Evolutionary conservation across 2,797 vertebrate genomes (phyloP), one percentile per base, ranked within the genome.

Genomic region (Lepilemur ruficaudatus): DNA sequence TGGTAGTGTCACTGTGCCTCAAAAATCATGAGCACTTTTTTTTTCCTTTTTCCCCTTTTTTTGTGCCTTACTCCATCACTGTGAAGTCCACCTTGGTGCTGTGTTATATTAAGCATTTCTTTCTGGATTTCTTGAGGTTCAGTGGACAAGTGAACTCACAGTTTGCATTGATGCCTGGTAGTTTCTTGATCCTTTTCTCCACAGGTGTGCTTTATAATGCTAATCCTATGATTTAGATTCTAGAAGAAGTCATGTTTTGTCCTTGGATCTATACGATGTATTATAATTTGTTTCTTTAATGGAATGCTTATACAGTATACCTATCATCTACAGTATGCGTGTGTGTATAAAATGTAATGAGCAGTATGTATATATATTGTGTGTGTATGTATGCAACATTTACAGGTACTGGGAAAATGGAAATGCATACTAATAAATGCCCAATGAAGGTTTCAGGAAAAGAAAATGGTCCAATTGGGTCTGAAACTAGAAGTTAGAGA

Each of bases 401-500:
- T 52, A n/a, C 12, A 55, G 30, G 30, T 72, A 83, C 14, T 50
- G 4, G 65, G 35, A 43, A 94, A 91, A 84, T 35, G 28, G 82
- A 88, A 88, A 11, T 69, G 23, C 28, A 38, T 70, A 50, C 22
- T 57, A 91, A 50, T 80, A 88, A 90, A 13, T 83, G 25, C 72
- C 48, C 23, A 79, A 17, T 93, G 67, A 89, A 43, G 12, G 11
- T 89, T 93, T 95, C 50, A 43, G 63, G 46, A 91, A 93, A 95
- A 87, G 41, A 52, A 88, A 92, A 96, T 93, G 30, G 43, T 28
- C 18, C 32, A 70, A 3, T 50, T 75, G 41, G 11, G 28, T 46
- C 22, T 91, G 65, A 83, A 91, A 82, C 72, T 84, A 86, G 65
- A 93, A 95, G 67, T 89, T 81, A 87, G 1, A 79, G 23, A 84